Base-by-base conservation (phyloP, 2,797 vertebrate genomes). In the Mycteria americana region DNA sequence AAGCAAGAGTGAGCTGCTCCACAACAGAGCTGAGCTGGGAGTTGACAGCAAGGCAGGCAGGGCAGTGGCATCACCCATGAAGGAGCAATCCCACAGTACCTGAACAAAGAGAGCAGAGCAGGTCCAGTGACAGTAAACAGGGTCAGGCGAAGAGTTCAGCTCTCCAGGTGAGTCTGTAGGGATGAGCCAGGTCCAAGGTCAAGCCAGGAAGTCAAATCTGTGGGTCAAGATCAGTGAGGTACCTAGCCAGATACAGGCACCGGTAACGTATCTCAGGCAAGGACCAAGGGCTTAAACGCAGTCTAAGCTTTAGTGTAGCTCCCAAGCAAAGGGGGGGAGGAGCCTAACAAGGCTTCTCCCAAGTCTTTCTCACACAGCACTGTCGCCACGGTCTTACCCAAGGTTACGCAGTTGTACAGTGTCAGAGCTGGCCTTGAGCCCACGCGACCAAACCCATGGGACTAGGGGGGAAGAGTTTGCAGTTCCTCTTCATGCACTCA, bases 361-460 rank as follows among this genome's bases (percentile, higher is more conserved):
- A 64, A 3, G 17, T 76, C 21, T 39, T 48, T 48, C 83, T 57
- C 30, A 10, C 19, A 12, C 31, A 51, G 30, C 9, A 4, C 23
- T 83, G 54, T 62, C 33, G 24, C 59, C 18, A 33, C 30, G 76
- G 54, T 51, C 50, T 83, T 72, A 35, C 16, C 23, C 18, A 50
- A 63, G 31, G 33, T 64, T 88, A 50, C 39, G 37, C 10, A 30
- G 27, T 31, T 88, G 7, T n/a, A 28, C 50, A 25, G n/a, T 83
- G 37, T 50, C 23, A 57, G 25, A 69, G 46, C 43, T 84, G 7
- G 1, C 69, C 60, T 57, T 76, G 23, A 78, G n/a, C 27, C 9
- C 13, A 46, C 30, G 64, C 1, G 0, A 3, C 22, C 50, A 65
- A 10, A 35, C 16, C 43, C 4, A 4, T 41, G 11, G 31, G 22